Evolutionary conservation across 1,140 invertebrate genomes (phyloP).

Genomic region (Thaumatotibia leucotreta): DNA sequence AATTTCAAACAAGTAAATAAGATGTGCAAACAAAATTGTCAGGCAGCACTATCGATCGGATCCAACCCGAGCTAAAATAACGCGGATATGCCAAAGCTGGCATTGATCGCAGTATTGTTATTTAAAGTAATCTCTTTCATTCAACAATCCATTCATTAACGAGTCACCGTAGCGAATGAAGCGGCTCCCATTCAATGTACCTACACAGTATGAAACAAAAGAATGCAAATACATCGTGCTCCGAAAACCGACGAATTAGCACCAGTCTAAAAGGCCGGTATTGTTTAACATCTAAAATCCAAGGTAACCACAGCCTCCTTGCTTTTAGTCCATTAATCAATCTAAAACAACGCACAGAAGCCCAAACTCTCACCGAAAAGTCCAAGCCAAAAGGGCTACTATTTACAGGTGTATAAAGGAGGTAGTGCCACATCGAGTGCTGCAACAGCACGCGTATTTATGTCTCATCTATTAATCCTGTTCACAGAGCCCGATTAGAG

Average conservation of each 20-base stretch:
- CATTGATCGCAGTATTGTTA: not conserved
- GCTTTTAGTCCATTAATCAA: conserved; percentile 8
- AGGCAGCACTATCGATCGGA: not conserved
- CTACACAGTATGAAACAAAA: not conserved
- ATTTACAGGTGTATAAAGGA: not conserved
- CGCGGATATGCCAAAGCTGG: not conserved
- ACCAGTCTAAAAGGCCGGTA: not conserved
- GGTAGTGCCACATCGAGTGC: not conserved
- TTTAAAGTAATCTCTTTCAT: not conserved
- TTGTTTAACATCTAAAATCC: conserved; percentile 10
- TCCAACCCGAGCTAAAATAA: not conserved
- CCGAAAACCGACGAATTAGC: not conserved
- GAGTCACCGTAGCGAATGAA: not conserved
- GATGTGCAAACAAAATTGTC: not conserved
- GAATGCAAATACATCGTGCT: not conserved
- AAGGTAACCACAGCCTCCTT: not conserved
- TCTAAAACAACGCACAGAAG: not conserved
- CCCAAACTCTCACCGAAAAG: not conserved
- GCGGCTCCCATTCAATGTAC: not conserved
- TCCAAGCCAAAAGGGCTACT: not conserved
- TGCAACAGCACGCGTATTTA: not conserved
- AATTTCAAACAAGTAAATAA: not conserved
- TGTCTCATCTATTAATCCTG: conserved; percentile 29
- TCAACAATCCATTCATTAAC: not conserved
- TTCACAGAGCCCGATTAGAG: conserved; percentile 37